A percentile compares a stretch with the other conserved stretches of the same genome.
Evolutionary conservation across 2,888 invertebrate genomes (phyloP).

Genomic region (Synergus umbraculus): DNA sequence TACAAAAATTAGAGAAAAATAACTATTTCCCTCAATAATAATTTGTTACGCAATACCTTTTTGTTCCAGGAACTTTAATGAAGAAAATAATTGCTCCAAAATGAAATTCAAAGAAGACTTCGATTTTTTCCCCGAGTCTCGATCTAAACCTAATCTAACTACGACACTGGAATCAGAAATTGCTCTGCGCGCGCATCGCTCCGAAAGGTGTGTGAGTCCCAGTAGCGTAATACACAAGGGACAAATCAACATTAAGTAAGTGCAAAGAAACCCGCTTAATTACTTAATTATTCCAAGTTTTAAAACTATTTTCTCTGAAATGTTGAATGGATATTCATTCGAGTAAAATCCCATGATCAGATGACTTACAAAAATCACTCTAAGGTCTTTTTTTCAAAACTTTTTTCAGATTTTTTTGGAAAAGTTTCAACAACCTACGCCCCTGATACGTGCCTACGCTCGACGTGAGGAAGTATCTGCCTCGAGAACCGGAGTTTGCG

Average conservation of each 20-base stretch:
- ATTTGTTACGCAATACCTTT: neutral
- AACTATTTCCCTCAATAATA: neutral
- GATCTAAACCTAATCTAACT: slow-evolving; percentile 54
- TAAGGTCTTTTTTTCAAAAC: neutral
- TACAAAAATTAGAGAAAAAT: neutral
- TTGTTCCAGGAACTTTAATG: neutral
- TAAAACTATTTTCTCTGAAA: neutral
- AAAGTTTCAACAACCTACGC: neutral
- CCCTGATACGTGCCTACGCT: slow-evolving; percentile 47
- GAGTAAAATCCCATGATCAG: slow-evolving; percentile 9
- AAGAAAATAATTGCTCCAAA: slow-evolving; percentile 3
- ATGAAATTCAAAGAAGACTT: slow-evolving; percentile 10
- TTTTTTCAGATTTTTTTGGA: neutral
- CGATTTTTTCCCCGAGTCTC: slow-evolving; percentile 17
- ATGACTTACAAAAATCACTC: neutral
- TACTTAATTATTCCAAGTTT: neutral
- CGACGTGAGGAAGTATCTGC: slow-evolving; percentile 53
- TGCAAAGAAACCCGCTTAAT: neutral
- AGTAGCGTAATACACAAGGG: neutral
- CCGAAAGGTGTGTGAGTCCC: slow-evolving; percentile 50
- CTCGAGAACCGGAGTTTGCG: slow-evolving; percentile 48
- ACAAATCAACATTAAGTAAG: slow-evolving; percentile 18
- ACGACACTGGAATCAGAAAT: slow-evolving; percentile 52
- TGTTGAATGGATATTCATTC: neutral
- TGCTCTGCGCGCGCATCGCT: slow-evolving; percentile 66